Evolutionary conservation across 2,113 vertebrate genomes (phyloP).

Genomic region (Melanerpes aurifrons): DNA sequence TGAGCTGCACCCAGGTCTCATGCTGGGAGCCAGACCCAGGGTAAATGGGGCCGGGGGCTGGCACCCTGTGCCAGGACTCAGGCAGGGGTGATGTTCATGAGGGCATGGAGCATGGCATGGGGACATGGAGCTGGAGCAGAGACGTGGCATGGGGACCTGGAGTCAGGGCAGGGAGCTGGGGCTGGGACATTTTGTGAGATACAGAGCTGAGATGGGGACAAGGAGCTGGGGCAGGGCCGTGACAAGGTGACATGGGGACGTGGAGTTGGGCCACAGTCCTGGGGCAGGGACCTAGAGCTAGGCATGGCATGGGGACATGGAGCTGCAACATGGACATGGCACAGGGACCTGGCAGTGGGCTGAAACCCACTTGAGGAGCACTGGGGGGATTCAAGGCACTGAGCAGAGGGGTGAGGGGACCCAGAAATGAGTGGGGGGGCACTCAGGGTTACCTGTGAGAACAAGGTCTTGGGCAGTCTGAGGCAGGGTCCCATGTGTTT

Average conservation of each 20-base stretch:
- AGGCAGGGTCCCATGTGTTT: too few relatives aligned
- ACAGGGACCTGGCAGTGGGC: too few relatives aligned
- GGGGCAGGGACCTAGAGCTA: neutral
- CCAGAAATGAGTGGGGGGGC: rapidly evolving
- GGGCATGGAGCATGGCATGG: neutral
- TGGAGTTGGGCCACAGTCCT: neutral
- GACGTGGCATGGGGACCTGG: neutral
- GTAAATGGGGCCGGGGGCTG: neutral
- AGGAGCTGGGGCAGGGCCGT: neutral
- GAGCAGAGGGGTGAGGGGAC: too few relatives aligned
- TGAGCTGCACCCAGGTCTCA: neutral
- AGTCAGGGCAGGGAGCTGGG: too few relatives aligned
- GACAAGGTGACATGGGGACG: neutral
- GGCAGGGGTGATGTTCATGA: neutral
- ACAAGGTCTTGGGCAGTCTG: neutral
- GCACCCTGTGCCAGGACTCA: neutral
- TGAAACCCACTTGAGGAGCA: neutral
- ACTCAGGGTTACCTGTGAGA: neutral
- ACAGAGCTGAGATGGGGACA: neutral
- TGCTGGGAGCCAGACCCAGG: rapidly evolving
- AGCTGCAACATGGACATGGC: neutral
- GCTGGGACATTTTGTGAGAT: too few relatives aligned
- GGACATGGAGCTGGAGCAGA: neutral
- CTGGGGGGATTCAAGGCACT: neutral
- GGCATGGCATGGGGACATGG: neutral